Conservation (phyloP, 2,888 invertebrate species). For the Yponomeuta malinellus region DNA sequence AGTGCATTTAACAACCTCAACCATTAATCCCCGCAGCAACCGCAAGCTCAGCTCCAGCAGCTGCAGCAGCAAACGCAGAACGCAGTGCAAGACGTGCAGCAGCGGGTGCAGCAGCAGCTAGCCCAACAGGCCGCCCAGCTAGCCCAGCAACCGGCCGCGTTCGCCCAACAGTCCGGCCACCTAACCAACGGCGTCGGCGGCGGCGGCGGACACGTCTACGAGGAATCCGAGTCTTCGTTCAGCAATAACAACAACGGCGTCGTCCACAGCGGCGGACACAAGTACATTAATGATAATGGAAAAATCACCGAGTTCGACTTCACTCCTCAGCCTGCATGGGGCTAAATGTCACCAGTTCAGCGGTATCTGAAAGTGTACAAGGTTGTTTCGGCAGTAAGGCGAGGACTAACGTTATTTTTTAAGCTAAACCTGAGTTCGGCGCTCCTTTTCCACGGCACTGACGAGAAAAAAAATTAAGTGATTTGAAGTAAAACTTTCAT, state of each 20-base stretch:
- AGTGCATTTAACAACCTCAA: neutral
- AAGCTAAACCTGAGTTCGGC: no score
- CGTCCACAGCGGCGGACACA: constrained; percentile 76
- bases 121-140: neutral
- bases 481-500: no score
- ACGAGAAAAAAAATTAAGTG: no score
- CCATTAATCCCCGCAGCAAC: neutral
- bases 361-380: neutral
- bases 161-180: neutral
- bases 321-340: constrained; percentile 24
- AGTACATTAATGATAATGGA: constrained; percentile 83
- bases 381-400: no score
- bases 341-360: neutral
- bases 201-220: constrained; percentile 41
- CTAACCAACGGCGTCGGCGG: neutral
- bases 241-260: constrained; percentile 77
- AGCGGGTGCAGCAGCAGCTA: neutral
- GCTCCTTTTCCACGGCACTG: no score
- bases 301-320: constrained; percentile 75
- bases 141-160: neutral
- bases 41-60: neutral
- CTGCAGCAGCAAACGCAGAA: neutral
- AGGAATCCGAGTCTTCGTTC: constrained; percentile 78
- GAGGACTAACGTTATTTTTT: no score
- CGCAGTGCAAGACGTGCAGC: neutral